Conservation (phyloP, 2,888 invertebrate genomes). For the Cynaeus angustus region DNA sequence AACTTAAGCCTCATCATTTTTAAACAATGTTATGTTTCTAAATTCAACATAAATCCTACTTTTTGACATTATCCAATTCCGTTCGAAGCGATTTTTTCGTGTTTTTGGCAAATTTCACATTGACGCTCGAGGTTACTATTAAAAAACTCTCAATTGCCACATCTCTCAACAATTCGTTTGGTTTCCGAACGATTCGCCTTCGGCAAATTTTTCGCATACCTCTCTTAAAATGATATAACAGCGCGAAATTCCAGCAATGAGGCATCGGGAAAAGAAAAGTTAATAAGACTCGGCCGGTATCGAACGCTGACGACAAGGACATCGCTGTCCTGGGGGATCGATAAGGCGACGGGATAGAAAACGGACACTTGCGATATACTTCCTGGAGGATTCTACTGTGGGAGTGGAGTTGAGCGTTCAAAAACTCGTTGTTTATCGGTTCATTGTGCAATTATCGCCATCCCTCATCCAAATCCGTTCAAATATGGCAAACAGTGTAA, state of each 20-base stretch:
- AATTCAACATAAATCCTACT: neutral
- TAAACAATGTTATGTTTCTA: neutral
- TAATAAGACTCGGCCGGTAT: slow-evolving; percentile 23
- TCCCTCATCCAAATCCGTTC: slow-evolving; percentile 30
- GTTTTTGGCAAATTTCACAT: slow-evolving; percentile 3
- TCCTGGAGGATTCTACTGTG: neutral
- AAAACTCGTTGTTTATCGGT: neutral
- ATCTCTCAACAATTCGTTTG: slow-evolving; percentile 16
- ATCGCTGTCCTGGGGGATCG: slow-evolving; percentile 33
- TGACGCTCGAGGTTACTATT: slow-evolving; percentile 1
- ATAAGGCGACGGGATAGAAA: slow-evolving; percentile 21
- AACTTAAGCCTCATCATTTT: neutral
- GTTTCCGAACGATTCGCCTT: slow-evolving; percentile 23
- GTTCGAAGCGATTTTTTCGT: slow-evolving; percentile 36
- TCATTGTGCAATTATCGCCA: neutral
- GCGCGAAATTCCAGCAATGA: slow-evolving; percentile 21
- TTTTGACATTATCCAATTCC: neutral
- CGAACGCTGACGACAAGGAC: slow-evolving; percentile 29
- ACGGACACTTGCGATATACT: slow-evolving; percentile 29
- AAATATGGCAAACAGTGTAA: slow-evolving; percentile 64
- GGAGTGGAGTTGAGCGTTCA: no score
- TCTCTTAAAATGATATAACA: slow-evolving; percentile 9
- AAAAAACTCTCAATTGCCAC: slow-evolving; percentile 14
- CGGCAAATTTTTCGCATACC: slow-evolving; percentile 22
- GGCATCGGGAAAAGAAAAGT: slow-evolving; percentile 22